Base-by-base conservation (phyloP, 1,140 invertebrate genomes). In the Lasaia peninsularis region DNA sequence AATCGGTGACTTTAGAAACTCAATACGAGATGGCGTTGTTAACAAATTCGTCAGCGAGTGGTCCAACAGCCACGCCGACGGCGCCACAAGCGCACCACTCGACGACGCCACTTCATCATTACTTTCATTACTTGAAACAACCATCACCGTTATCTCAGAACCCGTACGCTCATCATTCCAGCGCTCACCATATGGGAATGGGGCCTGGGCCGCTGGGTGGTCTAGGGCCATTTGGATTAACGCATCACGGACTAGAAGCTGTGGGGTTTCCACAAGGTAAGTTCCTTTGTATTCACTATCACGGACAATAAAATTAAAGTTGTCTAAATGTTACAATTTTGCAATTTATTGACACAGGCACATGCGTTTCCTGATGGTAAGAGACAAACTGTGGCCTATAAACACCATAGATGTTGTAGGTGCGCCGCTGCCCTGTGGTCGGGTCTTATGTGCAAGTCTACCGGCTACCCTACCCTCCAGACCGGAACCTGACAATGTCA, bases 261-360 rank as follows among this genome's bases (percentile, higher is more conserved):
- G 88, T 90, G 52, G 88, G 88, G 44, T 90, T 89, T 65, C 88
- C 88, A n/a, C 88, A 90, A 83, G 86, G 88, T 90, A 59, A 73
- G 81, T 67, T 5, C 37, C 5, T 5, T 28, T 4, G 5, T 7
- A 6, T 28, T 28, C n/a, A n/a, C n/a, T n/a, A n/a, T n/a, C n/a
- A n/a, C n/a, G n/a, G n/a, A n/a, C n/a, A n/a, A n/a, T n/a, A n/a
- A n/a, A n/a, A n/a, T n/a, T n/a, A n/a, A n/a, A n/a, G n/a, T n/a
- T n/a, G n/a, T n/a, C n/a, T n/a, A n/a, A n/a, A n/a, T n/a, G n/a
- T n/a, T n/a, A n/a, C n/a, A n/a, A n/a, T n/a, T n/a, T n/a, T n/a
- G n/a, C n/a, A n/a, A n/a, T n/a, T n/a, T n/a, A n/a, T n/a, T n/a
- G n/a, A n/a, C n/a, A n/a, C n/a, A n/a, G n/a, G n/a, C n/a, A n/a